A percentile compares a stretch with the other conserved stretches of the same genome.
Conservation (phyloP, 2,888 invertebrate species). For the Rhamphomyia laevipes region DNA sequence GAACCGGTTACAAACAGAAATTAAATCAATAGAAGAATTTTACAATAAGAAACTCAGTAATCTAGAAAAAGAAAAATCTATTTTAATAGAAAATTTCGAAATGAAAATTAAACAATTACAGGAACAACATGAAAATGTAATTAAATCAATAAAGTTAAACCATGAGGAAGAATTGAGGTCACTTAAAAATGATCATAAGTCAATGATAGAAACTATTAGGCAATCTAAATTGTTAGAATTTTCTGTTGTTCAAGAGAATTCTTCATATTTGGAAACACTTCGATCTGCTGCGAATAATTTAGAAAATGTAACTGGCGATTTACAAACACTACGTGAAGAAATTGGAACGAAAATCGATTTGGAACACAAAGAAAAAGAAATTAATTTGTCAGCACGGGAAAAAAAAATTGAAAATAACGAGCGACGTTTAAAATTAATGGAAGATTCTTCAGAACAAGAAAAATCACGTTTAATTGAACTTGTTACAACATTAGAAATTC, state of each 20-base stretch:
- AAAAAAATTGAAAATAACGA: conserved; percentile 29
- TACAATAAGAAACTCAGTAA: conserved; percentile 25
- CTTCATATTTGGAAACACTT: conserved; percentile 32
- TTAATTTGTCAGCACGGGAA: conserved; percentile 26
- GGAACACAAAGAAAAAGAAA: conserved; percentile 26
- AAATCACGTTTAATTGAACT: conserved; percentile 32
- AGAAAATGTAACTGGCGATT: conserved; percentile 22
- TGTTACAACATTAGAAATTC: conserved; percentile 31
- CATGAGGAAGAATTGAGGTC: conserved; percentile 28
- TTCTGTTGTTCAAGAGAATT: conserved; percentile 31
- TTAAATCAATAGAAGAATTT: conserved; percentile 23
- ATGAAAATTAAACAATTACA: conserved; percentile 21
- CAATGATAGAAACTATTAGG: conserved; percentile 30
- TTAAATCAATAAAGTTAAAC: conserved; percentile 25
- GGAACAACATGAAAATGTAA: conserved; percentile 27
- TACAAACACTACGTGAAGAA: conserved; percentile 28
- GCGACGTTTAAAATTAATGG: conserved; percentile 25
- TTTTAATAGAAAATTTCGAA: conserved; percentile 22
- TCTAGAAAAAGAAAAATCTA: conserved; percentile 21
- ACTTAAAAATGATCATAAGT: conserved; percentile 24
- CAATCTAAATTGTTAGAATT: conserved; percentile 34
- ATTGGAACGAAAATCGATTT: conserved; percentile 26
- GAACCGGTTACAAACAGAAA: conserved; percentile 28
- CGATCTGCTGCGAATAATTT: conserved; percentile 31
- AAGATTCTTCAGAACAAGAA: conserved; percentile 28